phyloP scores from a whole-genome alignment of 1,140 invertebrate species.

The Drosophila trapezifrons region DNA sequence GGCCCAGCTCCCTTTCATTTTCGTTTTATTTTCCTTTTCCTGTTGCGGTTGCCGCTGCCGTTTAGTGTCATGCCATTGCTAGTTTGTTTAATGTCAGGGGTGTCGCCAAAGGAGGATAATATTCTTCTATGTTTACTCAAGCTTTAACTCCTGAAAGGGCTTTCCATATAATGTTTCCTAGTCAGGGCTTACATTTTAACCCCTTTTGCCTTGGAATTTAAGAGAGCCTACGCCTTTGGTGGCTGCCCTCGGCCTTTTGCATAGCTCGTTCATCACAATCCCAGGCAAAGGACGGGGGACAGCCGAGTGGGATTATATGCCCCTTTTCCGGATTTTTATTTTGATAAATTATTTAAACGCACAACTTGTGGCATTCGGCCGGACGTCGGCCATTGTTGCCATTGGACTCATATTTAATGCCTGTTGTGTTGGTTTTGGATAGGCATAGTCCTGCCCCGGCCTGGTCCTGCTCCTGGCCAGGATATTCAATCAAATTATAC shows the following conservation, averaged over 20 bases:
- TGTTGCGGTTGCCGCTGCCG: constrained; percentile 31
- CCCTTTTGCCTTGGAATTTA: too few relatives aligned
- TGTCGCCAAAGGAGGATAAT: neutral
- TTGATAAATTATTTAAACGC: constrained; percentile 80
- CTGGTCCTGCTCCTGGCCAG: constrained; percentile 12
- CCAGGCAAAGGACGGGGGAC: neutral
- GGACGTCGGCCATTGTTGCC: constrained; percentile 7
- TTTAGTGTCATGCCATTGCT: constrained; percentile 46
- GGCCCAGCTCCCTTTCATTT: constrained; percentile 33
- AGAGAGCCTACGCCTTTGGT: constrained; percentile 4
- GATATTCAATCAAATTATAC: constrained; percentile 70
- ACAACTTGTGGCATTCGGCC: constrained; percentile 61
- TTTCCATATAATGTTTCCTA: too few relatives aligned
- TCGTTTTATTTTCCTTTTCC: constrained; percentile 31
- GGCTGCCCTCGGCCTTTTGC: constrained; percentile 18
- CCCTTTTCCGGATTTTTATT: constrained; percentile 65
- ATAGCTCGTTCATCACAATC: constrained; percentile 53
- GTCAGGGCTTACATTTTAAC: neutral
- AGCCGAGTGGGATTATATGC: constrained; percentile 31
- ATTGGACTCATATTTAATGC: constrained; percentile 31
- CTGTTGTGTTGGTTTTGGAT: constrained; percentile 27
- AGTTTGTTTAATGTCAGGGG: constrained; percentile 11
- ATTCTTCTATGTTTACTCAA: too few relatives aligned
- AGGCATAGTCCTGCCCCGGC: neutral
- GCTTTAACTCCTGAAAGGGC: neutral